A percentile compares a stretch with the other conserved stretches of the same genome.
phyloP scores from a whole-genome alignment of 2,888 invertebrate genomes.

The Embidobia sp. region DNA sequence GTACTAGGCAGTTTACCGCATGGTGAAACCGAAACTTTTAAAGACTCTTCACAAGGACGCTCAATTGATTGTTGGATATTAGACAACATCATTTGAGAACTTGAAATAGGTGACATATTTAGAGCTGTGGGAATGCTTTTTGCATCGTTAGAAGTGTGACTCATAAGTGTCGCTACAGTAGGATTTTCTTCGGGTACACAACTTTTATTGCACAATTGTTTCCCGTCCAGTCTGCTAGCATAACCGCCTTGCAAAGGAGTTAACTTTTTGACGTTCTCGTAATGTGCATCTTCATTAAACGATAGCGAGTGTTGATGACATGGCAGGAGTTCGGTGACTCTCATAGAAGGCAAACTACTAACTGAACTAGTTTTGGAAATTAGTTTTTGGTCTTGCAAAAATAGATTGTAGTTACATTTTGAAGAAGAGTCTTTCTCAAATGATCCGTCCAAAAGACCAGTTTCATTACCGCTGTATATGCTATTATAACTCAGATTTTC shows the following conservation, averaged over 20 bases:
- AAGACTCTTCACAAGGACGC: too few relatives aligned
- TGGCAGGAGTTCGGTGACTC: slow-evolving; percentile 75
- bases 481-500: slow-evolving; percentile 77
- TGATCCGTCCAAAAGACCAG: slow-evolving; percentile 72
- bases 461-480: slow-evolving; percentile 77
- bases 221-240: slow-evolving; percentile 65
- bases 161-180: too few relatives aligned
- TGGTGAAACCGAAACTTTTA: too few relatives aligned
- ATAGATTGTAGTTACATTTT: too few relatives aligned
- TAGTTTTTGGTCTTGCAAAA: slow-evolving; percentile 68
- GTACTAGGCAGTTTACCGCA: too few relatives aligned
- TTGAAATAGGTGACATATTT: too few relatives aligned
- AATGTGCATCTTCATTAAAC: slow-evolving; percentile 78
- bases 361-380: slow-evolving; percentile 77
- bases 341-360: slow-evolving; percentile 78
- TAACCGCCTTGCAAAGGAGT: slow-evolving; percentile 73
- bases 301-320: slow-evolving; percentile 79
- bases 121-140: too few relatives aligned
- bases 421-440: slow-evolving; percentile 70
- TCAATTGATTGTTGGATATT: too few relatives aligned
- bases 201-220: too few relatives aligned
- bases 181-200: too few relatives aligned
- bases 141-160: too few relatives aligned
- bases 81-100: too few relatives aligned
- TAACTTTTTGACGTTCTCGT: slow-evolving; percentile 76